Conservation (phyloP, 2,113 vertebrate genomes). For the Odontesthes bonariensis region DNA sequence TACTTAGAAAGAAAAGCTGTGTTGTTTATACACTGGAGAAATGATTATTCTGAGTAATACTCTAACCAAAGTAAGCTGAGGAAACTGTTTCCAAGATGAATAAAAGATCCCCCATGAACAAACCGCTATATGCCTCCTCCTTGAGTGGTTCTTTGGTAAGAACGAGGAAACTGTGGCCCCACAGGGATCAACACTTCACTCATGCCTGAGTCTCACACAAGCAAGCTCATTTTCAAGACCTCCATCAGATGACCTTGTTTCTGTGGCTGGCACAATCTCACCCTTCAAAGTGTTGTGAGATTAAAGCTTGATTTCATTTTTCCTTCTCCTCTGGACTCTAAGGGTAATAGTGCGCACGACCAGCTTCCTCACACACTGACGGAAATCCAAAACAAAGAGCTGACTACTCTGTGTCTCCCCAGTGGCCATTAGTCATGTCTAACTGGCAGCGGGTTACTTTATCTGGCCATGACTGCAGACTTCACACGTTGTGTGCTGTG, state of each 20-base stretch:
- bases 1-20: neutral
- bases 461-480: conserved; percentile 25
- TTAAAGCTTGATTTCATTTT: conserved; percentile 46
- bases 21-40: neutral
- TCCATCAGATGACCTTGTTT: conserved; percentile 51
- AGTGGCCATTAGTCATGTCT: conserved; percentile 62
- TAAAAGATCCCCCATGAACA: conserved; percentile 1
- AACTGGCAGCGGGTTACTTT: conserved; percentile 34
- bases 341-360: conserved; percentile 26
- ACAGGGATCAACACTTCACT: conserved; percentile 25
- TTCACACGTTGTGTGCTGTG: conserved; percentile 34
- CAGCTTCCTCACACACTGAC: conserved; percentile 31
- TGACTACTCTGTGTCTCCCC: conserved; percentile 42
- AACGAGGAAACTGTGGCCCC: conserved; percentile 35
- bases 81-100: conserved; percentile 33
- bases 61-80: conserved; percentile 19
- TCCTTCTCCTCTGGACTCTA: conserved; percentile 36
- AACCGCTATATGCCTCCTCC: conserved; percentile 13
- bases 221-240: conserved; percentile 40
- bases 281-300: conserved; percentile 44
- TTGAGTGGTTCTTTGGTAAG: conserved; percentile 29
- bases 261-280: conserved; percentile 14
- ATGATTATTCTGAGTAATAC: conserved; percentile 3
- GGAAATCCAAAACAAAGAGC: conserved; percentile 72
- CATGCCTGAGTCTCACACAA: conserved; percentile 30